Percentiles rank a stretch among this genome's conserved stretches.
phyloP scores from a whole-genome alignment of 2,888 invertebrate genomes.

The Graphium colonna region DNA sequence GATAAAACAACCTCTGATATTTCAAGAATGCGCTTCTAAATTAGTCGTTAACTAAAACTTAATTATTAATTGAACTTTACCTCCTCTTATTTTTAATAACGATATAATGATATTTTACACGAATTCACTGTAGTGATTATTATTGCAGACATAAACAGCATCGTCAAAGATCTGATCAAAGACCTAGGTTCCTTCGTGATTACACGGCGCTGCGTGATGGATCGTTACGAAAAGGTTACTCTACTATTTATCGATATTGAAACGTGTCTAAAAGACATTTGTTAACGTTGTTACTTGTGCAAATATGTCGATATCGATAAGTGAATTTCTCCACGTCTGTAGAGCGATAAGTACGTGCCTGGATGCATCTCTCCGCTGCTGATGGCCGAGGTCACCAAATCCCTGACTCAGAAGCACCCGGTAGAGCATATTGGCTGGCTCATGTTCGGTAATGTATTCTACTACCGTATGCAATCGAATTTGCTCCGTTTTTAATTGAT shows the following conservation, averaged over 20 bases:
- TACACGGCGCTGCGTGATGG: constrained; percentile 63
- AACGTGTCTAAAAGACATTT: neutral
- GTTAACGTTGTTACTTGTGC: neutral
- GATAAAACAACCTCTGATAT: no score
- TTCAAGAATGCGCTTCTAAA: no score
- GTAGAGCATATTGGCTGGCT: constrained; percentile 65
- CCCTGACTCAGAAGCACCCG: constrained; percentile 49
- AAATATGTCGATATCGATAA: constrained; percentile 8
- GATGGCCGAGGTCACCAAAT: constrained; percentile 60
- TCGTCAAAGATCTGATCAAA: constrained; percentile 58
- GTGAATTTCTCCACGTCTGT: constrained; percentile 15
- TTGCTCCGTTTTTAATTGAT: neutral
- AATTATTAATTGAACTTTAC: no score
- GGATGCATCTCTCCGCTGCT: constrained; percentile 54
- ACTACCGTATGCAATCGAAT: neutral
- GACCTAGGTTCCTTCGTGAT: constrained; percentile 62
- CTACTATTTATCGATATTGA: constrained; percentile 3
- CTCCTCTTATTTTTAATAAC: no score
- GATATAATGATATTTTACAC: no score
- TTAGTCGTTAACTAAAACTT: no score
- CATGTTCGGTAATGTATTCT: constrained; percentile 57
- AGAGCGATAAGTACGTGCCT: constrained; percentile 61
- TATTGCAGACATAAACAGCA: constrained; percentile 45
- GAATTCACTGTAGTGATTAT: no score
- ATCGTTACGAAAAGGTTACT: constrained; percentile 61